phyloP scores from a whole-genome alignment of 2,113 vertebrate species.

The Dermatemys mawii region DNA sequence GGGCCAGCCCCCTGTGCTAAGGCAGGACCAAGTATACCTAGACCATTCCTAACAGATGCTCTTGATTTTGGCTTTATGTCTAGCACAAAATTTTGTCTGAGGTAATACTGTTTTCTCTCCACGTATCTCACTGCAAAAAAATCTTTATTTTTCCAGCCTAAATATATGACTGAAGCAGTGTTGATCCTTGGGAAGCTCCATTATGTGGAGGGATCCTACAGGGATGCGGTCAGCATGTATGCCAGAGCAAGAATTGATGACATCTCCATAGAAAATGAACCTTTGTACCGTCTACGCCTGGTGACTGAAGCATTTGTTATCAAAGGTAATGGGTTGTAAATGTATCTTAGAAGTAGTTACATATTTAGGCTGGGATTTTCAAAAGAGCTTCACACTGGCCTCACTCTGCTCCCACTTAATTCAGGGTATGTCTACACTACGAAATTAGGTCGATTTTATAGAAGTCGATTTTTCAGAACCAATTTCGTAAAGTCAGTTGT shows the following conservation, averaged over 20 bases:
- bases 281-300: slow-evolving; percentile 91
- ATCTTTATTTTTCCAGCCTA: slow-evolving; percentile 78
- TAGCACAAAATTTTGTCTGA: background rate
- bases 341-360: background rate
- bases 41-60: background rate
- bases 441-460: too few species aligned
- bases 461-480: too few species aligned
- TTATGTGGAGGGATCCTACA: slow-evolving; percentile 91
- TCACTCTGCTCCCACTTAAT: background rate
- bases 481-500: too few species aligned
- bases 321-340: slow-evolving; percentile 84
- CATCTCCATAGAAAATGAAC: slow-evolving; percentile 85
- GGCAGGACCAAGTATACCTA: background rate
- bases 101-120: background rate
- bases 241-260: slow-evolving; percentile 91
- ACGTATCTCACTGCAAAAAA: background rate
- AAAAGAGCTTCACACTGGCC: background rate
- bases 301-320: slow-evolving; percentile 93
- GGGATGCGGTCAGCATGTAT: slow-evolving; percentile 97
- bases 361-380: background rate
- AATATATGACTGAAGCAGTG: slow-evolving; percentile 91
- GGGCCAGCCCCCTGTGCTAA: background rate
- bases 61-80: background rate
- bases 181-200: slow-evolving; percentile 94
- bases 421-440: too few species aligned